These are phyloP conservation scores for Cynopterus sphinx DNA, from an alignment of 2,797 vertebrate genomes.

Conservation along the genomic window DNA sequence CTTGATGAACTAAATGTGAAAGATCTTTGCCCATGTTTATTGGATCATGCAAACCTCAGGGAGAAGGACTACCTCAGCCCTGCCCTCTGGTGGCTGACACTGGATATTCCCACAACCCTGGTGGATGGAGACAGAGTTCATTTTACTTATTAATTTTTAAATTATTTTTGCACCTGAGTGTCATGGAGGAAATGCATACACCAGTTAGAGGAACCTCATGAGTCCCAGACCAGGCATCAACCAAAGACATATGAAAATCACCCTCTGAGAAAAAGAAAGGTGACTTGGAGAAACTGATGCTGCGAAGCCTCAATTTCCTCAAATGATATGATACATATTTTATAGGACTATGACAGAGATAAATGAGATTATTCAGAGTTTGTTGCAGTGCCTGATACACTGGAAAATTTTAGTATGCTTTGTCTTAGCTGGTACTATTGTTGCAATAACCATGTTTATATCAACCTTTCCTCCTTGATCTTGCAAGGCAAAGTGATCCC, in stretches of 20 bases:
- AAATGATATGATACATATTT: neutral
- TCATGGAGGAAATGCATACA: neutral
- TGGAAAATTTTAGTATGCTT: neutral
- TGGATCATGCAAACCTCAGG: neutral
- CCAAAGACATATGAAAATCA: constrained; percentile 21
- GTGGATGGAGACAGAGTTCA: neutral
- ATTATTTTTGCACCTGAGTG: neutral
- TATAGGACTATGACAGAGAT: neutral
- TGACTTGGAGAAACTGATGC: neutral
- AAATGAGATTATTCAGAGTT: neutral
- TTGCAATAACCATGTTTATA: neutral
- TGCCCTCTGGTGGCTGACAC: neutral
- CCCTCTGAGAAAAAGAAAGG: neutral
- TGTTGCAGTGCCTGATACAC: neutral
- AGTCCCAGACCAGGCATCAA: neutral
- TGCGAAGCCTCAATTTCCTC: neutral
- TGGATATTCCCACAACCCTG: neutral
- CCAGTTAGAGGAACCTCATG: neutral
- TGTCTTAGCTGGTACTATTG: neutral
- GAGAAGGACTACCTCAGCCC: neutral
- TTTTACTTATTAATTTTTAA: neutral
- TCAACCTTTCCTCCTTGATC: neutral
- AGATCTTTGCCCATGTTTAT: neutral
- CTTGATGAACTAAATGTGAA: neutral
- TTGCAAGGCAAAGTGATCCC: neutral